A percentile compares a stretch with the other conserved stretches of the same genome.
phyloP scores from a whole-genome alignment of 2,888 invertebrate species.

The Eristalis pertinax region DNA sequence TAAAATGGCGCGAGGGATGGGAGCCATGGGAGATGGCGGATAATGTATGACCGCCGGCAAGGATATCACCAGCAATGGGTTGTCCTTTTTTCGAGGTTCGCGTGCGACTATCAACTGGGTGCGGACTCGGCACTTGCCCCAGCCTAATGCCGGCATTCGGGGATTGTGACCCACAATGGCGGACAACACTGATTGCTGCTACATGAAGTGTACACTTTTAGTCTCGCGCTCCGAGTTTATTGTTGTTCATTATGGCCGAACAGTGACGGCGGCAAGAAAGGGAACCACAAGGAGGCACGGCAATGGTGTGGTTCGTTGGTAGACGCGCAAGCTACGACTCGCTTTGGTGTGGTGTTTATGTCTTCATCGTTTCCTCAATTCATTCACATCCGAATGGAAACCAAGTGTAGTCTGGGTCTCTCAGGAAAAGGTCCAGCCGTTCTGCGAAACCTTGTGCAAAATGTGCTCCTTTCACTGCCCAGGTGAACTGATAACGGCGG shows the following conservation, averaged over 20 bases:
- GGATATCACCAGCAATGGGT: conserved; percentile 13
- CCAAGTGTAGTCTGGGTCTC: no score
- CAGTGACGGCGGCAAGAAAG: not conserved
- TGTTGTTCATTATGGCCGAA: conserved; percentile 1
- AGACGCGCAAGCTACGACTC: no score
- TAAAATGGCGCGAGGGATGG: not conserved
- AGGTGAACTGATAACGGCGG: no score
- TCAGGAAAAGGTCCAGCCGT: no score
- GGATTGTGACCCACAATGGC: conserved; percentile 21
- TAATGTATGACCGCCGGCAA: conserved; percentile 24
- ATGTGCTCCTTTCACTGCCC: no score
- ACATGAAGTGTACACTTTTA: not conserved
- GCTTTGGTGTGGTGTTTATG: no score
- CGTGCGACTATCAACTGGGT: not conserved
- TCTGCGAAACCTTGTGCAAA: no score
- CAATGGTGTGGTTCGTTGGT: no score
- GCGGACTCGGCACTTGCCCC: not conserved
- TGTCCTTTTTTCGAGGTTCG: not conserved
- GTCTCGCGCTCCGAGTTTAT: conserved; percentile 2
- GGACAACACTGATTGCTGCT: not conserved
- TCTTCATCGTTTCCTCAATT: no score
- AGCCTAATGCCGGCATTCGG: conserved; percentile 32
- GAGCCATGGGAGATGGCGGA: not conserved
- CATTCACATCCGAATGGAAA: no score
- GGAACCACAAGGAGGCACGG: not conserved